Evolutionary conservation across 2,113 vertebrate genomes (phyloP).

Genomic region (Anguilla rostrata): DNA sequence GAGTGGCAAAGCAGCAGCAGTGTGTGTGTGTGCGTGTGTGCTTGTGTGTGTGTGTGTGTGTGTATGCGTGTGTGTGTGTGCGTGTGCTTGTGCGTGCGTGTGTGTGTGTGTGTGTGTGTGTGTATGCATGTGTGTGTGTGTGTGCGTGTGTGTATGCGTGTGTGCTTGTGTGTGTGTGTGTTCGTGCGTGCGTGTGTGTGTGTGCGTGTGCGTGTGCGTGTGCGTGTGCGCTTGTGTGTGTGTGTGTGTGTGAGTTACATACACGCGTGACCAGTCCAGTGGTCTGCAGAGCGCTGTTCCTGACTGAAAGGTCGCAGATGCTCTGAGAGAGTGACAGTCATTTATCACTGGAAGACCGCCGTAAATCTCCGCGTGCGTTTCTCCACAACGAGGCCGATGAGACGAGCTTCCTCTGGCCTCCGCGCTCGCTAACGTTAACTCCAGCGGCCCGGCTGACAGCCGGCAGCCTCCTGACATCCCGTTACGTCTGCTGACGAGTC

Average conservation of each 20-base stretch:
- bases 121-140: neutral
- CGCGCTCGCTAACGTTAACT: neutral
- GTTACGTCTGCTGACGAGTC: no score
- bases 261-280: slow-evolving; percentile 6
- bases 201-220: no score
- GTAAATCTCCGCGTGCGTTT: neutral
- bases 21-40: neutral
- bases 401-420: neutral
- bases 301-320: neutral
- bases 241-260: neutral
- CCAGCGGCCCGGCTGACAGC: neutral
- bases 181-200: neutral
- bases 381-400: neutral
- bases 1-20: slow-evolving; percentile 9
- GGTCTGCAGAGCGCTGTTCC: neutral
- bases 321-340: neutral
- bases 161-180: neutral
- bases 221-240: no score
- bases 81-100: no score
- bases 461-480: neutral
- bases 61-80: no score
- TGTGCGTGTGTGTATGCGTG: no score
- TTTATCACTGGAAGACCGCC: slow-evolving; percentile 1
- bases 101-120: neutral
- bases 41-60: neutral